A percentile compares a stretch with the other conserved stretches of the same genome.
phyloP scores from a whole-genome alignment of 1,140 invertebrate genomes.

The Carposina sasakii region DNA sequence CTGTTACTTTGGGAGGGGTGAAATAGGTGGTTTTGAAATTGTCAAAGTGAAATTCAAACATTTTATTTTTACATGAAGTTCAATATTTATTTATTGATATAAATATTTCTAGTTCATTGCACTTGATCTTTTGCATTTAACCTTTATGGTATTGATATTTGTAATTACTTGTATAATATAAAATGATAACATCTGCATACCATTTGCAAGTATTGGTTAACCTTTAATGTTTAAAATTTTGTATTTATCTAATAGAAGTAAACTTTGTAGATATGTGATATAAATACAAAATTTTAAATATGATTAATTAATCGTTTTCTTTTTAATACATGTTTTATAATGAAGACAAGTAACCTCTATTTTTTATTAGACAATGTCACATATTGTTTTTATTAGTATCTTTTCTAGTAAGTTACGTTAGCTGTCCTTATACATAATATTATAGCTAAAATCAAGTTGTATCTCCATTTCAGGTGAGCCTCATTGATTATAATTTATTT shows the following conservation, averaged over 20 bases:
- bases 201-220: conserved; percentile 68
- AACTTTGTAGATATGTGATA: conserved; percentile 72
- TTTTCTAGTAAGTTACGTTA: conserved; percentile 68
- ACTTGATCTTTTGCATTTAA: conserved; percentile 74
- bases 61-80: conserved; percentile 52
- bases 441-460: conserved; percentile 50
- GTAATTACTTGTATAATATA: conserved; percentile 74
- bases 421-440: conserved; percentile 46
- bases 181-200: conserved; percentile 67
- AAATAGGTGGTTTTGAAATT: conserved; percentile 46
- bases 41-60: conserved; percentile 42
- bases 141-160: conserved; percentile 72
- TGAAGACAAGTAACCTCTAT: conserved; percentile 55
- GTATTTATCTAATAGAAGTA: conserved; percentile 73
- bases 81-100: conserved; percentile 55
- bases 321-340: conserved; percentile 58
- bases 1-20: conserved; percentile 50
- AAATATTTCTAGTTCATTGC: conserved; percentile 65
- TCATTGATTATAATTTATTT: conserved; percentile 65
- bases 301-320: conserved; percentile 59
- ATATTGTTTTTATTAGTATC: conserved; percentile 68
- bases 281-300: conserved; percentile 75
- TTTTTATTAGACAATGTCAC: conserved; percentile 51
- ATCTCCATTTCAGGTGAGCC: conserved; percentile 50
- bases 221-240: conserved; percentile 73